Conservation (phyloP, 2,797 vertebrate genomes). For the Tympanoctomys barrerae region DNA sequence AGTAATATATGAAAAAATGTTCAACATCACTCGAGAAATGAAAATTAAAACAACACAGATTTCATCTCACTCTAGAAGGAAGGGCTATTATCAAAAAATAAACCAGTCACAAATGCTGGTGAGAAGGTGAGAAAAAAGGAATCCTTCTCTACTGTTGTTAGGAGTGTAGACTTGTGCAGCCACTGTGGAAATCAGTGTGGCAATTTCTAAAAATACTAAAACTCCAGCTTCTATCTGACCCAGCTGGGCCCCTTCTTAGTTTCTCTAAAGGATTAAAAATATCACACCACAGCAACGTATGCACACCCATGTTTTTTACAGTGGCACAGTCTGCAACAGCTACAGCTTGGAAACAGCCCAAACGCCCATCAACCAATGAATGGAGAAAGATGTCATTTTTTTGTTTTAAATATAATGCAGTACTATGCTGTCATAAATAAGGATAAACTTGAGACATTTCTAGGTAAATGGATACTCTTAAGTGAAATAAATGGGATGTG, state of each 20-base stretch:
- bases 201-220: not conserved
- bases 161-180: not conserved
- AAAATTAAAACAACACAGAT: not conserved
- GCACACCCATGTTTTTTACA: not conserved
- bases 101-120: not conserved
- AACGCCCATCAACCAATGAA: not conserved
- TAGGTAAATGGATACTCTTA: not conserved
- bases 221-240: not conserved
- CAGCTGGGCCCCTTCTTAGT: not conserved
- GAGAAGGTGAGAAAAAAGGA: not conserved
- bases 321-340: not conserved
- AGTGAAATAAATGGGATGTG: not conserved
- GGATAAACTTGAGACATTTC: not conserved
- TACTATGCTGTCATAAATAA: not conserved
- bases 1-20: not conserved
- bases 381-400: not conserved
- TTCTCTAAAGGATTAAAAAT: not conserved
- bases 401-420: not conserved
- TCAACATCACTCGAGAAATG: not conserved
- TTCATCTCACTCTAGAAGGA: not conserved
- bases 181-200: not conserved
- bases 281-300: not conserved
- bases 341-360: not conserved
- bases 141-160: not conserved
- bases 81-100: not conserved